Conservation (phyloP, 2,888 invertebrate species). For the Morpho deidamia region DNA sequence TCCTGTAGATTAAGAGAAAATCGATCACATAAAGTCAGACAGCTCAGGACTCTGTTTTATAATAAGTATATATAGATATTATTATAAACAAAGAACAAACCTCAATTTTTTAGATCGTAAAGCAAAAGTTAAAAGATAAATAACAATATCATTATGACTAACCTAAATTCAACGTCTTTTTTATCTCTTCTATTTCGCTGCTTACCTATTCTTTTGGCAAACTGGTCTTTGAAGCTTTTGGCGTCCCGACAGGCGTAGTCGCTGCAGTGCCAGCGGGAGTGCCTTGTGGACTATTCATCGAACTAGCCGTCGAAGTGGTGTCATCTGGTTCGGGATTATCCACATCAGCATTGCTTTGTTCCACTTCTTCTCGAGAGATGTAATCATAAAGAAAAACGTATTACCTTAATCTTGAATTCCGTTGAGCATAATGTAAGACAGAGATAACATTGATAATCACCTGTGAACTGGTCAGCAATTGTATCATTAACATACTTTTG, state of each 20-base stretch:
- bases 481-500: background rate
- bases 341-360: constrained; percentile 36
- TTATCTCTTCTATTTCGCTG: no score
- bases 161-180: background rate
- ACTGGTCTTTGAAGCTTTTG: constrained; percentile 15
- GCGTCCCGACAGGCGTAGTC: constrained; percentile 11
- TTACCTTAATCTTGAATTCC: constrained; percentile 17
- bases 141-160: background rate
- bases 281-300: background rate
- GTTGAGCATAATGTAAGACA: constrained; percentile 2
- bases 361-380: constrained; percentile 51
- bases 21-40: no score
- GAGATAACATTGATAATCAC: background rate
- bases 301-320: constrained; percentile 3
- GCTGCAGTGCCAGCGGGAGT: constrained; percentile 7
- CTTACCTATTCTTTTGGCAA: constrained; percentile 21
- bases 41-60: no score
- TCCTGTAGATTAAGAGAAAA: no score
- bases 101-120: no score
- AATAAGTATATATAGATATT: no score
- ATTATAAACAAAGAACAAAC: no score
- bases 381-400: constrained; percentile 25
- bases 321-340: constrained; percentile 5
- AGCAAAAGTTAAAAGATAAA: no score
- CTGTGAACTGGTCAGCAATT: constrained; percentile 12